These are phyloP conservation scores for Polydrusus cervinus DNA, from an alignment of 2,888 invertebrate species.

Conservation along the genomic window DNA sequence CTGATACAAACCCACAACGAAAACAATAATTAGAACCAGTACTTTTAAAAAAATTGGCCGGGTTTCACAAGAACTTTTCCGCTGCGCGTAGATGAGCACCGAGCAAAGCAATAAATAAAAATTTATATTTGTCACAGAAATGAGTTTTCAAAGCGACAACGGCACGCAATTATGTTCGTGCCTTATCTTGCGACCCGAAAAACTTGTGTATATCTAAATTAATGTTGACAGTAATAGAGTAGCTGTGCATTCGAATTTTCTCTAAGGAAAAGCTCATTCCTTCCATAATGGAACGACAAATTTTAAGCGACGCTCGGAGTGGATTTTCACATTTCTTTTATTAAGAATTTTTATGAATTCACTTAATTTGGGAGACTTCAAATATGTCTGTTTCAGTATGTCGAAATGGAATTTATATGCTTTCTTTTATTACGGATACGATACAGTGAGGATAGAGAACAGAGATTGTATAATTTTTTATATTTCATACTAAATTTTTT, in stretches of 20 bases:
- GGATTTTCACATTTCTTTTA: constrained; percentile 54
- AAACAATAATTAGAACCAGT: background rate
- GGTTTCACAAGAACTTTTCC: background rate
- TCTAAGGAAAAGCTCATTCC: constrained; percentile 53
- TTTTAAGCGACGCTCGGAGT: constrained; percentile 52
- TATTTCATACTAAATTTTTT: too few species aligned
- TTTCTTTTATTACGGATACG: background rate
- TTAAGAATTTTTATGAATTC: constrained; percentile 49
- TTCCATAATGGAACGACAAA: constrained; percentile 53
- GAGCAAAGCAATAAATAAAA: constrained; percentile 59
- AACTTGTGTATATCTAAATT: constrained; percentile 63
- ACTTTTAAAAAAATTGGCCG: background rate
- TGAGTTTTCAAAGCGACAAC: constrained; percentile 57
- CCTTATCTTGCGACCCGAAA: constrained; percentile 59
- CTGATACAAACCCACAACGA: background rate
- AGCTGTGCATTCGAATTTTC: constrained; percentile 55
- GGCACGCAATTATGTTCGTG: constrained; percentile 63
- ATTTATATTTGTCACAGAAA: constrained; percentile 59
- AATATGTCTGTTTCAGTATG: constrained; percentile 29
- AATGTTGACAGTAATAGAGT: constrained; percentile 64
- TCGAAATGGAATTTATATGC: constrained; percentile 27
- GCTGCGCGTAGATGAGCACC: constrained; percentile 29
- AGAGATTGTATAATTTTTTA: background rate
- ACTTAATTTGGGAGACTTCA: constrained; percentile 39
- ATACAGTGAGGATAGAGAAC: background rate